Evolutionary conservation across 2,113 vertebrate genomes (phyloP).

Genomic region (Apodemus speciosus): DNA sequence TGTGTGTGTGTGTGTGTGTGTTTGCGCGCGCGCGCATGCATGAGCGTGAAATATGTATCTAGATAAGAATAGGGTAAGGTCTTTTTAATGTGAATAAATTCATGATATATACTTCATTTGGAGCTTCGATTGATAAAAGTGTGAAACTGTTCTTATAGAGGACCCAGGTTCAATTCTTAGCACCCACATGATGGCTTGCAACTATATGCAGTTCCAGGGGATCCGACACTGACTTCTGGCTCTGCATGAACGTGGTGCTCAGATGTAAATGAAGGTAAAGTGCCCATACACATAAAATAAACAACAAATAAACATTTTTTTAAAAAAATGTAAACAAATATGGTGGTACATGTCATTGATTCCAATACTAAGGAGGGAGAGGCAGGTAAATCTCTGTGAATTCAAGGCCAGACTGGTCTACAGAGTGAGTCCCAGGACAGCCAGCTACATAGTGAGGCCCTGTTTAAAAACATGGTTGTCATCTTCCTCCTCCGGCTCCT

Average conservation of each 20-base stretch:
- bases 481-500: background rate
- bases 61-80: background rate
- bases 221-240: background rate
- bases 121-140: background rate
- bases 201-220: background rate
- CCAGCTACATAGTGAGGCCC: background rate
- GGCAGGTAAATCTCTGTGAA: background rate
- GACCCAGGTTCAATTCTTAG: background rate
- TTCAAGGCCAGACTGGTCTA: background rate
- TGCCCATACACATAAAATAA: background rate
- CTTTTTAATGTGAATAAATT: background rate
- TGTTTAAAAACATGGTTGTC: background rate
- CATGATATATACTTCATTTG: background rate
- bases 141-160: background rate
- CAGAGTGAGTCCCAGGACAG: background rate
- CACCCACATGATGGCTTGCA: background rate
- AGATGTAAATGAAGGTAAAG: background rate
- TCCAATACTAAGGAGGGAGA: background rate
- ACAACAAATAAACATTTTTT: background rate
- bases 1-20: background rate
- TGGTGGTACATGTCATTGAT: background rate
- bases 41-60: background rate
- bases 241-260: background rate
- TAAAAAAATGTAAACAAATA: background rate
- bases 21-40: too few species aligned